Base-by-base conservation (phyloP, 2,888 invertebrate genomes). In the Pedicia rivosa region DNA sequence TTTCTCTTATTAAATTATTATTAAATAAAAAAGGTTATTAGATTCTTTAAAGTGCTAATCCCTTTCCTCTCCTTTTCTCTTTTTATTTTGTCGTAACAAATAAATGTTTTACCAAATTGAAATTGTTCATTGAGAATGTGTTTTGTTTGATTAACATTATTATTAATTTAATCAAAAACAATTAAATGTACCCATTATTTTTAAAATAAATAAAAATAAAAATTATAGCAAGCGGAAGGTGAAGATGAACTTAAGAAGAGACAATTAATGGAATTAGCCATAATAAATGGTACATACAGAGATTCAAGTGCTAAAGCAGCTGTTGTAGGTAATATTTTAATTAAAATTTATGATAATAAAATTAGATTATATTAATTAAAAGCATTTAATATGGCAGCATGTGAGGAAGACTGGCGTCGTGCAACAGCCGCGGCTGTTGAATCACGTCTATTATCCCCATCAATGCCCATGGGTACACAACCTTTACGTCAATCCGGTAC, bases 161-260 rank as follows among this genome's bases (percentile, higher is more conserved):
- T 20, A 20, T 20, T 5, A n/a, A n/a, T n/a, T n/a, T n/a, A n/a
- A n/a, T n/a, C n/a, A n/a, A n/a, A n/a, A n/a, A n/a, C n/a, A n/a
- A n/a, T n/a, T n/a, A n/a, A n/a, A n/a, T n/a, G n/a, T n/a, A n/a
- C n/a, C n/a, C n/a, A n/a, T n/a, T n/a, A n/a, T n/a, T n/a, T n/a
- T n/a, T n/a, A n/a, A n/a, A n/a, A 17, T 29, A 31, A 31, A 10
- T 29, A n/a, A 19, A 32, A 31, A 32, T 7, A 28, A 32, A 32
- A 45, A 49, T 59, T 62, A 47, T 67, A 80, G 77, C 81, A 98
- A 94, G 94, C 95, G 44, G 98, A 98, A 64, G 98, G 98, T 44
- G 98, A 98, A 71, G 98, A 99, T 66, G 98, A 98, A 64, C 69
- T 99, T 57, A 98, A 99, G 74, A 95, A 98, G 66, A 79, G 95